Evolutionary conservation across 2,113 vertebrate species (phyloP), one percentile per base, ranked within the genome.

Genomic region (Felis catus): DNA sequence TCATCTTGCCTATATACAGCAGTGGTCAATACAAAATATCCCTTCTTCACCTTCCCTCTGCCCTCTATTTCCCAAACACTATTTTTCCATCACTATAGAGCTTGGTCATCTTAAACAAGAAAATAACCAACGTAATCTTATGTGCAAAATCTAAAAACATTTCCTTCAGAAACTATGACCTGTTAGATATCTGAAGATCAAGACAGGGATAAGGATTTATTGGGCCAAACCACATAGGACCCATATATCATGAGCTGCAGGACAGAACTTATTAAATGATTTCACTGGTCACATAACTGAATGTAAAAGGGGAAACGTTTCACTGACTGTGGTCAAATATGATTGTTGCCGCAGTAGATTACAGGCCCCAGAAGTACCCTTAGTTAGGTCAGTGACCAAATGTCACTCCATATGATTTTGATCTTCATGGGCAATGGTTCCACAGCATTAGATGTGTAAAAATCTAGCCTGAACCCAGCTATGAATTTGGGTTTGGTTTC

Each of bases 131-230:
- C 4, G 68, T 91, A 91, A 63, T 84, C 74, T 92, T 73, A 74
- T 1, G 3, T 63, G 23, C 31, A 97, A 96, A 97, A 48, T 76
- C 81, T 41, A 9, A 81, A 95, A 87, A 68, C 31, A 76, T 92
- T 95, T 96, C 87, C 95, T 98, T 94, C 70, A 82, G 80, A 58
- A n/a, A 95, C 61, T 70, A 91, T 33, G 33, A 84, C 27, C 65
- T 92, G 70, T 63, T 88, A 88, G 78, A 81, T 51, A 96, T 91
- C 79, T 93, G 39, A 97, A 97, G 83, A 97, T 95, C 58, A 88
- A 97, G 96, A 78, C 25, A 97, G 84, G n/a, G 81, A 76, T 89
- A 97, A 70, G 68, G 92, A 98, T 98, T 98, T 97, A 98, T 97
- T 88, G 82, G 88, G 88, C 53, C 55, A 93, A 95, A 78, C 41